Percentiles rank a stretch among this genome's conserved stretches.
These are phyloP conservation scores for Ictalurus punctatus DNA, from an alignment of 2,113 vertebrate species.

Conservation along the genomic window DNA sequence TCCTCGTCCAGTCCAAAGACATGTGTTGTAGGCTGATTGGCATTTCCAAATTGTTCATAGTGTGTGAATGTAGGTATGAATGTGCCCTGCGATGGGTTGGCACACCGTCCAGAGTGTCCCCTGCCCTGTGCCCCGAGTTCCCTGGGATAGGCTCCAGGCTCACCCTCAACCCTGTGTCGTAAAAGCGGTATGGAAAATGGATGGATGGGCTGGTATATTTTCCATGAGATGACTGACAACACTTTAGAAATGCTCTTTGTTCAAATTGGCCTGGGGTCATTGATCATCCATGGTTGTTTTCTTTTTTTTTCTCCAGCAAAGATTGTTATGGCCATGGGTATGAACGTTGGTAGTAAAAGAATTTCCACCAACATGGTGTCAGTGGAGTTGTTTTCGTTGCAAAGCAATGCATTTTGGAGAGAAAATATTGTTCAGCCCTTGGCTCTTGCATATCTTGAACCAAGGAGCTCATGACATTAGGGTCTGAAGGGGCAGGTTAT, in stretches of 20 bases:
- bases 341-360: not conserved
- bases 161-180: too few relatives aligned
- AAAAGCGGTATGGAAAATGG: too few relatives aligned
- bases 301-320: not conserved
- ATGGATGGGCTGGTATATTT: not conserved
- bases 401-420: not conserved
- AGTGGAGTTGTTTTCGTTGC: not conserved
- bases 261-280: not conserved
- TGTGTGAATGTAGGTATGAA: too few relatives aligned
- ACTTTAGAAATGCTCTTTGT: not conserved
- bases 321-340: not conserved
- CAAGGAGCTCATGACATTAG: not conserved
- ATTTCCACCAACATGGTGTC: not conserved
- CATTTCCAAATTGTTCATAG: too few relatives aligned
- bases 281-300: not conserved
- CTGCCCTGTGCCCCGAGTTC: too few relatives aligned
- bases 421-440: not conserved
- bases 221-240: not conserved
- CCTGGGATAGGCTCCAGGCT: too few relatives aligned
- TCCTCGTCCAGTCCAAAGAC: too few relatives aligned
- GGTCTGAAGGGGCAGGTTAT: too few relatives aligned
- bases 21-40: too few relatives aligned
- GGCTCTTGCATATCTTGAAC: not conserved
- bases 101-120: too few relatives aligned
- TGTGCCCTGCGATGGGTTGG: too few relatives aligned